Evolutionary conservation across 2,797 vertebrate species (phyloP).

Genomic region (Acestrorhynchus altus): DNA sequence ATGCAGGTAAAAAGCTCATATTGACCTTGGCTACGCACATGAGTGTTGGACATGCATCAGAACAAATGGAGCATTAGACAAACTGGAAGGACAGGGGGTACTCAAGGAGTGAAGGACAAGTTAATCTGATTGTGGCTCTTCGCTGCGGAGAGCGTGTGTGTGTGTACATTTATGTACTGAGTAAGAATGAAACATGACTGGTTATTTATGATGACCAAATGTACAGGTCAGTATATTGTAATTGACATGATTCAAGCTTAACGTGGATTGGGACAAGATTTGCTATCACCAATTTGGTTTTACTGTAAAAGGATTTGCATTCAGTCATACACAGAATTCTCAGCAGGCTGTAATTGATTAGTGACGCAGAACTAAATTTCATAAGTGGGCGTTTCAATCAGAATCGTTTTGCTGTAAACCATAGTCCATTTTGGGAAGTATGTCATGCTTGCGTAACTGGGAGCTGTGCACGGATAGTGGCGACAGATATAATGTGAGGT

Average conservation of each 20-base stretch:
- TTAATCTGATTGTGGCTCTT: slow-evolving; percentile 22
- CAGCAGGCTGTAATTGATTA: too few relatives aligned
- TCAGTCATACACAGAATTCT: too few relatives aligned
- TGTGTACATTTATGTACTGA: background rate
- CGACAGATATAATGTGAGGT: too few relatives aligned
- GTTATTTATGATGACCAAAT: background rate
- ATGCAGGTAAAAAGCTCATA: slow-evolving; percentile 11
- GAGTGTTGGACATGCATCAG: slow-evolving; percentile 20
- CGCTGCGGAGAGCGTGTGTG: background rate
- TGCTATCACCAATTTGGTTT: too few relatives aligned
- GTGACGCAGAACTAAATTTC: too few relatives aligned
- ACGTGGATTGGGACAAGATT: too few relatives aligned
- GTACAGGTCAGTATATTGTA: background rate
- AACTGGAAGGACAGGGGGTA: slow-evolving; percentile 15
- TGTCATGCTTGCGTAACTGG: too few relatives aligned
- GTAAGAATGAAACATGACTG: background rate
- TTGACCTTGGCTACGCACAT: slow-evolving; percentile 34
- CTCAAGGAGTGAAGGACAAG: slow-evolving; percentile 38
- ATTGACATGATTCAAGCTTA: background rate
- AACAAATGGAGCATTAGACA: slow-evolving; percentile 37
- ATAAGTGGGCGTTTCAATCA: too few relatives aligned
- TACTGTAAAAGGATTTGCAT: too few relatives aligned
- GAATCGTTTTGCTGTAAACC: too few relatives aligned
- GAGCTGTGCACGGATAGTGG: too few relatives aligned
- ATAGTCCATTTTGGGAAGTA: too few relatives aligned